Conservation (phyloP, 2,113 vertebrate genomes). For the Acrocephalus kingi region DNA sequence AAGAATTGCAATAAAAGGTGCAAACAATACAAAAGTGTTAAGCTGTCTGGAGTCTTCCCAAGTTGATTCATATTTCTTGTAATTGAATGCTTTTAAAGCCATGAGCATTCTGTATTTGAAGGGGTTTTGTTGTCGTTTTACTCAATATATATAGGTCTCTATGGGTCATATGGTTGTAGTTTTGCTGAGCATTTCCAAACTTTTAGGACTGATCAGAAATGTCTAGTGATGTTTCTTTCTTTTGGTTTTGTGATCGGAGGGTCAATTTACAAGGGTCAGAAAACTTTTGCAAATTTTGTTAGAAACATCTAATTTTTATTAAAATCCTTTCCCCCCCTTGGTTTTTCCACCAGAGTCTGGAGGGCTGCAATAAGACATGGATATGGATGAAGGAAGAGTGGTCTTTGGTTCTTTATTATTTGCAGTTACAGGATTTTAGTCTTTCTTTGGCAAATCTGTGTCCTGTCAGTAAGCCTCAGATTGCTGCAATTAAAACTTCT, state of each 20-base stretch:
- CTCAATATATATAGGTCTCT: background rate
- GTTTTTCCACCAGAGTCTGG: background rate
- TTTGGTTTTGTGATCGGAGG: background rate
- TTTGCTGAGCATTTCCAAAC: background rate
- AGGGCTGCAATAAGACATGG: background rate
- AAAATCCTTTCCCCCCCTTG: background rate
- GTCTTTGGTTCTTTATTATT: background rate
- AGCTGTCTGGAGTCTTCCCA: background rate
- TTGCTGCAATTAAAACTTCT: background rate
- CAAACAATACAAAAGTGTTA: constrained; percentile 38
- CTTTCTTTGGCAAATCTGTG: background rate
- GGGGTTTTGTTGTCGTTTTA: background rate
- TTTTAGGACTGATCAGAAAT: background rate
- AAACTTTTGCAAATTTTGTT: background rate
- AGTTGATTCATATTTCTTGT: constrained; percentile 26
- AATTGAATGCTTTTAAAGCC: constrained; percentile 39
- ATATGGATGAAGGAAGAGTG: background rate
- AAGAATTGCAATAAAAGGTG: constrained; percentile 24
- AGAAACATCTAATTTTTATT: background rate
- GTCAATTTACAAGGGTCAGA: background rate
- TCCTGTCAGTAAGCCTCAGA: background rate
- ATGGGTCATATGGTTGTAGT: background rate
- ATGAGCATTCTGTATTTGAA: background rate
- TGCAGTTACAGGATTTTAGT: background rate
- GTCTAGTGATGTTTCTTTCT: background rate